Base-by-base conservation (phyloP, 2,113 vertebrate species). In the Tonatia bakeri region DNA sequence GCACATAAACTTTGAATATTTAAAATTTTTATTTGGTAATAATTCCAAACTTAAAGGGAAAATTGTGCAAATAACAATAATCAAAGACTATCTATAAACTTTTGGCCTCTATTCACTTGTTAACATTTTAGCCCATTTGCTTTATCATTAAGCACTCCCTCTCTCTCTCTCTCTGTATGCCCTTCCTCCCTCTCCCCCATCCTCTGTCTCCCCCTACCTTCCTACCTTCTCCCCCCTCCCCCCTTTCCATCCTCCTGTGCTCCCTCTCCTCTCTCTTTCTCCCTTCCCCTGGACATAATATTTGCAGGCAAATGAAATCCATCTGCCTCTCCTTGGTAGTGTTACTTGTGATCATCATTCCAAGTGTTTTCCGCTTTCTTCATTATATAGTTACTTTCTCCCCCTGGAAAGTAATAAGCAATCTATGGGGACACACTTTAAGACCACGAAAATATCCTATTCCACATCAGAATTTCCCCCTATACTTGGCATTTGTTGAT, bases 321-420 rank as follows among this genome's bases (percentile, higher is more conserved):
- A n/a, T 40, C 38, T 90, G 64, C 61, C 31, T 50, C 83, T 96
- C 87, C 52, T 65, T 84, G 76, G 56, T 87, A 64, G 31, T 95
- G 7, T 65, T 96, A 83, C 84, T 87, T 94, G 45, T 95, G 83
- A 87, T 75, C 56, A 95, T 88, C 65, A 92, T 67, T 93, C 38
- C 22, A 92, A 81, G 56, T 87, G n/a, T 85, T 92, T 87, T 90
- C 59, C 54, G 84, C 4, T 80, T 91, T 82, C 28, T 96, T 97
- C 38, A 22, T 31, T 95, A 76, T 82, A 52, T 91, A 82, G 73
- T 40, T 81, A 90, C 38, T 77, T 22, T 80, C 80, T 52, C 26
- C 56, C 24, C 81, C 43, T 56, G 70, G 33, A 47, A 89, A 83
- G 64, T 94, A 91, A 45, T 75, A 91, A 88, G 38, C 14, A 75